These are phyloP conservation scores for Nanger granti DNA, from an alignment of 2,113 vertebrate genomes.

Conservation along the genomic window DNA sequence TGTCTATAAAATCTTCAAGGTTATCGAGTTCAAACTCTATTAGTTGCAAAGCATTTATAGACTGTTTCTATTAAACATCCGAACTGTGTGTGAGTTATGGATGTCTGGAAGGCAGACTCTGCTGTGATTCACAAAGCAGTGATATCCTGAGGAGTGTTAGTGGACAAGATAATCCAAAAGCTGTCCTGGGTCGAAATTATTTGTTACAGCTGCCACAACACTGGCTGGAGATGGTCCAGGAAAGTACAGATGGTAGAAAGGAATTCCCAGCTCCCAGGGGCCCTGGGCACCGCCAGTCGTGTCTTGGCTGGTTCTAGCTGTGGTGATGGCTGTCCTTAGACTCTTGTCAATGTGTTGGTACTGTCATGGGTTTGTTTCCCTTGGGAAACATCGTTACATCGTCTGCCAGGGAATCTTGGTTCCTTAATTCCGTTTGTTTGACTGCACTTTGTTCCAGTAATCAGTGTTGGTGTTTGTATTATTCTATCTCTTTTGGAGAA, in stretches of 20 bases:
- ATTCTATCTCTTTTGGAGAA: not conserved
- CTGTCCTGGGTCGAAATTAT: slow-evolving; percentile 12
- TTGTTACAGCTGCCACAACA: not conserved
- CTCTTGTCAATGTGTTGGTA: not conserved
- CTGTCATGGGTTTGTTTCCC: not conserved
- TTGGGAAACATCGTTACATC: not conserved
- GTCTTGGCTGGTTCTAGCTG: not conserved
- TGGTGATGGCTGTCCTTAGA: not conserved
- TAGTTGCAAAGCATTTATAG: not conserved
- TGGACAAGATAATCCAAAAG: not conserved
- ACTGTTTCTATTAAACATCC: not conserved
- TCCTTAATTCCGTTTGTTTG: not conserved
- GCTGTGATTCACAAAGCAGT: not conserved
- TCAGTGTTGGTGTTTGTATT: not conserved
- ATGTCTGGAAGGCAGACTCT: not conserved
- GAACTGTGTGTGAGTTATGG: not conserved
- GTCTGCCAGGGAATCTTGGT: not conserved
- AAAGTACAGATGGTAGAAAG: not conserved
- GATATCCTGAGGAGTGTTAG: not conserved
- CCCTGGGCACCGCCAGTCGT: not conserved
- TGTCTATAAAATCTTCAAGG: not conserved
- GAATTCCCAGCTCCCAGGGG: not conserved
- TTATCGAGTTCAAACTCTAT: not conserved
- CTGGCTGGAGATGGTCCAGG: not conserved
- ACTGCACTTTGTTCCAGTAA: not conserved